Conservation (phyloP, 1,140 invertebrate genomes). For the Drosophila serrata region DNA sequence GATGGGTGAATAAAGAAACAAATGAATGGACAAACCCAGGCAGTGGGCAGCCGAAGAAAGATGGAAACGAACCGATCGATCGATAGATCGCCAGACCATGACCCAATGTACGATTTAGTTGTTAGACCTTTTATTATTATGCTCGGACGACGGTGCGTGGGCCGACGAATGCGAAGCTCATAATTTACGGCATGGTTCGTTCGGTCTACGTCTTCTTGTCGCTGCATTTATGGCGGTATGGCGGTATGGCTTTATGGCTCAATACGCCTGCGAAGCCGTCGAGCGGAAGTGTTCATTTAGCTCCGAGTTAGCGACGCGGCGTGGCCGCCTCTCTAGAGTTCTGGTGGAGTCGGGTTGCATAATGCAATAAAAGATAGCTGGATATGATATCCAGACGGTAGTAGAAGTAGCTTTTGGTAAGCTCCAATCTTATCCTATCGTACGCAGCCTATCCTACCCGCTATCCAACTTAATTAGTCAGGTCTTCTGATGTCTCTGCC, state of each 20-base stretch:
- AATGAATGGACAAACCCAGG: constrained; percentile 35
- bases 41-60: constrained; percentile 30
- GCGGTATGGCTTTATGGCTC: constrained; percentile 69
- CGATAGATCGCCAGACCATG: constrained; percentile 74
- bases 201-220: constrained; percentile 57
- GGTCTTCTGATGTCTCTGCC: constrained; percentile 51
- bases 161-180: constrained; percentile 51
- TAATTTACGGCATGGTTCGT: constrained; percentile 69
- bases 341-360: constrained; percentile 31
- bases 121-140: constrained; percentile 69
- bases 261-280: constrained; percentile 57
- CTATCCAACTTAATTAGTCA: constrained; percentile 70
- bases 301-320: constrained; percentile 30
- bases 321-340: constrained; percentile 49
- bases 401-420: constrained; percentile 14
- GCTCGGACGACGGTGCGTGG: constrained; percentile 71
- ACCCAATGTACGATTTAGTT: constrained; percentile 80
- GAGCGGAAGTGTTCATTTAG: constrained; percentile 79
- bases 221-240: constrained; percentile 78
- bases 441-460: constrained; percentile 14
- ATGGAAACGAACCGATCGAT: constrained; percentile 56
- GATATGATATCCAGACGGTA: constrained; percentile 33
- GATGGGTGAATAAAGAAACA: constrained; percentile 47
- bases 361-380: constrained; percentile 26
- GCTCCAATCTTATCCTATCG: constrained; percentile 16